Conservation (phyloP, 2,888 invertebrate genomes). For the Cerastis leucographa region DNA sequence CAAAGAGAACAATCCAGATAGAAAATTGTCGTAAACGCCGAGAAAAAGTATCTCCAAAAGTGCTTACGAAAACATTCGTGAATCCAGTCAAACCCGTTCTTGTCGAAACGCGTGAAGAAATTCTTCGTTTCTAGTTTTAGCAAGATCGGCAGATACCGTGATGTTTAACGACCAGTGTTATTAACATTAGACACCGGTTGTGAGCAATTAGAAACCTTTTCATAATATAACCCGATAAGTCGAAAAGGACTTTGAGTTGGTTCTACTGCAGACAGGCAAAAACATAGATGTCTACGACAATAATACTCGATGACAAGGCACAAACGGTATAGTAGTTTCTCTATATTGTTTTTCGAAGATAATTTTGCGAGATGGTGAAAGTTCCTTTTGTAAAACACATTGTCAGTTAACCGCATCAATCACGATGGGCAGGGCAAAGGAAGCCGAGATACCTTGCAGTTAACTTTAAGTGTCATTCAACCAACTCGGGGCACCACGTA, state of each 20-base stretch:
- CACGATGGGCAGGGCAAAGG: constrained; percentile 67
- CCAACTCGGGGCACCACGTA: constrained; percentile 68
- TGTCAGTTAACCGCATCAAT: constrained; percentile 68
- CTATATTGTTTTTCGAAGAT: constrained; percentile 47
- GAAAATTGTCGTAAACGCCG: constrained; percentile 31
- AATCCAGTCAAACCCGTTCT: constrained; percentile 65
- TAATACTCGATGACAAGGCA: constrained; percentile 35
- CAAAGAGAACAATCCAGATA: constrained; percentile 43
- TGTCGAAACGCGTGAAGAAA: constrained; percentile 64
- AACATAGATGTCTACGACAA: constrained; percentile 23
- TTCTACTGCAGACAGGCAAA: constrained; percentile 10
- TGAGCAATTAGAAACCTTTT: constrained; percentile 62
- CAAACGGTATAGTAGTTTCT: constrained; percentile 39
- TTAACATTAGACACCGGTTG: constrained; percentile 57
- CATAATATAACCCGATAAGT: constrained; percentile 48
- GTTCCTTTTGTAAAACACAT: constrained; percentile 61
- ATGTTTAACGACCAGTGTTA: constrained; percentile 59
- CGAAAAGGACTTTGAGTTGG: constrained; percentile 25
- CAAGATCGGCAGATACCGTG: constrained; percentile 48
- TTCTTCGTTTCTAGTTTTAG: constrained; percentile 63
- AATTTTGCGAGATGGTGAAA: constrained; percentile 66
- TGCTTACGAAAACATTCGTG: constrained; percentile 56
- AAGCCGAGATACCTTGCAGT: constrained; percentile 68
- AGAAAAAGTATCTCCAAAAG: constrained; percentile 48
- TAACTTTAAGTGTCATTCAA: constrained; percentile 75